A percentile compares a stretch with the other conserved stretches of the same genome.
Conservation (phyloP, 2,888 invertebrate genomes). For the Micropterix aruncella region DNA sequence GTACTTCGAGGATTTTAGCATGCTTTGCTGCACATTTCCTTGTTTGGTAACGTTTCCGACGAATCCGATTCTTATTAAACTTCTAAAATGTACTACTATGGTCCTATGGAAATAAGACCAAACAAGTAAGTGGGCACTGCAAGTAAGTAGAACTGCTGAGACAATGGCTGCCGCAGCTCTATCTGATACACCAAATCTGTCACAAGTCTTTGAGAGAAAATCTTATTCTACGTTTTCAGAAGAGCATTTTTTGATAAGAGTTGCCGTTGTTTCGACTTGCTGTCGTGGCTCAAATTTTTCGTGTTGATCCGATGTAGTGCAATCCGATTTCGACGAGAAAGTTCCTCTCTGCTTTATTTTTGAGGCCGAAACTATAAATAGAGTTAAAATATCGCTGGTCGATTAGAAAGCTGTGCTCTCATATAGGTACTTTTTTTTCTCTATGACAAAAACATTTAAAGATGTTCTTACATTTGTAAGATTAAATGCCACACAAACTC, state of each 20-base stretch:
- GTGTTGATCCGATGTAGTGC: no score
- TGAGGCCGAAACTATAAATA: no score
- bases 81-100: no score
- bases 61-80: conserved; percentile 7
- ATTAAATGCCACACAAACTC: conserved; percentile 6
- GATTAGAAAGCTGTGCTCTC: conserved; percentile 7
- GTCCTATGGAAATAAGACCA: no score
- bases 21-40: conserved; percentile 1
- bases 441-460: conserved; percentile 5
- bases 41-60: conserved; percentile 4
- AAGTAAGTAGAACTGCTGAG: conserved; percentile 8
- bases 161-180: conserved; percentile 9
- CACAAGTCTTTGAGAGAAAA: conserved; percentile 9
- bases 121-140: conserved; percentile 5
- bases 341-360: no score
- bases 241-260: no score
- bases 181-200: conserved; percentile 8
- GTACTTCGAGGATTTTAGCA: conserved; percentile 1
- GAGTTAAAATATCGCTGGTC: no score
- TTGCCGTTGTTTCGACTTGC: not conserved
- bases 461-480: conserved; percentile 8
- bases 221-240: no score
- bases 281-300: no score
- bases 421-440: conserved; percentile 6
- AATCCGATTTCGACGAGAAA: no score